Base-by-base conservation (phyloP, 53 echinoderm and acorn worm genomes). In the Actinopyga echinites region DNA sequence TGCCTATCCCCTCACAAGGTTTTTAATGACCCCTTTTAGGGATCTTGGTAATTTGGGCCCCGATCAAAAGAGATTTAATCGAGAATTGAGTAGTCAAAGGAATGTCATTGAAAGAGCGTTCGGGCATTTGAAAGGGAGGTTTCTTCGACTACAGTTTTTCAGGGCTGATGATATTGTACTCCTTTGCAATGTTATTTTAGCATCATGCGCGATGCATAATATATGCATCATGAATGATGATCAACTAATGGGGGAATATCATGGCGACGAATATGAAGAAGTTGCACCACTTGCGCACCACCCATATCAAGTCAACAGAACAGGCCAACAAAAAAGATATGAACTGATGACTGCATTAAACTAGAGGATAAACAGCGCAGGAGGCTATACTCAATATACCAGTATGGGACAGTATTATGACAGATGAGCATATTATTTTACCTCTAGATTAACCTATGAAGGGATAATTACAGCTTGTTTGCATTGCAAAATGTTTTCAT, bases 191-290 rank as follows among this genome's bases (percentile, higher is more conserved):
- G 64, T 64, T 43, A 79, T 79, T 38, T 49, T 77, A 45, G 63
- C 65, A 45, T 43, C 79, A 33, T 79, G 64, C 79, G 78, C 60
- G 22, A 33, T 86, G 23, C 79, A 79, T 44, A 79, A 78, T 86
- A 19, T 86, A 28, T 64, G 75, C 9, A 45, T 86, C 15, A 61
- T 86, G 79, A 75, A 86, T 86, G 86, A 86, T 45, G 45, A 74
- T 25, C 49, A 74, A 45, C 29, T 74, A 22, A 45, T 74, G 52
- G 74, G 25, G n/a, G 45, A 74, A n/a, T 34, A 36, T n/a, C 32
- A 69, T 34, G 34, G 29, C 22, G 74, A 74, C 44, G 43, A 71
- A 12, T 1, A 40, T 24, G 43, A 43, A 15, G 36, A 71, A 37
- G 71, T 68, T 6, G n/a, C n/a, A n/a, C n/a, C n/a, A n/a, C n/a